phyloP scores from a whole-genome alignment of 2,888 invertebrate species.

The Plagodis dolabraria region DNA sequence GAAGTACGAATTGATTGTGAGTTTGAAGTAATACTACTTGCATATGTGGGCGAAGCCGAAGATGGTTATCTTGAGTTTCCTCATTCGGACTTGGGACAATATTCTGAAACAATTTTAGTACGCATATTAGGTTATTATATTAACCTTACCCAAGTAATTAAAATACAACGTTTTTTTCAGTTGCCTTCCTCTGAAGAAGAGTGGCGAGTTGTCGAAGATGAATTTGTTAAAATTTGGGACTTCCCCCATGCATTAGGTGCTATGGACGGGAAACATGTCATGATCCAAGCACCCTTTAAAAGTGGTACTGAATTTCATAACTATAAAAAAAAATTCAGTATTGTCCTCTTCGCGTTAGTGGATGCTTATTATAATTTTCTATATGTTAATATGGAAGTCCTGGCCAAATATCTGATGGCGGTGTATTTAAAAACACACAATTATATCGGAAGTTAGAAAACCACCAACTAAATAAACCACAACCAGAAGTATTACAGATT shows the following conservation, averaged over 20 bases:
- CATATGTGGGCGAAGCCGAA: background rate
- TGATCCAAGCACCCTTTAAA: constrained; percentile 24
- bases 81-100: background rate
- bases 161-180: constrained; percentile 29
- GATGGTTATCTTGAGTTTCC: background rate
- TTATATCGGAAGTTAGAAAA: background rate
- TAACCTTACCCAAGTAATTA: too few species aligned
- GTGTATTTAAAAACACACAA: constrained; percentile 31
- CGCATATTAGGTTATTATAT: too few species aligned
- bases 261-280: constrained; percentile 33
- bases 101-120: too few species aligned
- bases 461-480: background rate
- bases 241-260: constrained; percentile 27
- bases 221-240: constrained; percentile 27
- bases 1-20: too few species aligned
- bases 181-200: constrained; percentile 28
- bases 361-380: constrained; percentile 31
- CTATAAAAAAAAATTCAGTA: constrained; percentile 15
- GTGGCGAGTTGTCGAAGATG: constrained; percentile 22
- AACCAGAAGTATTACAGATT: background rate
- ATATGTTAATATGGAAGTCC: constrained; percentile 29
- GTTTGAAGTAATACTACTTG: constrained; percentile 6
- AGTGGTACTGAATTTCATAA: constrained; percentile 19
- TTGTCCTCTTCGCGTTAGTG: constrained; percentile 17
- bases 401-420: constrained; percentile 34